These are phyloP conservation scores for Cyprinella venusta DNA, from an alignment of 2,797 vertebrate genomes.

Conservation along the genomic window DNA sequence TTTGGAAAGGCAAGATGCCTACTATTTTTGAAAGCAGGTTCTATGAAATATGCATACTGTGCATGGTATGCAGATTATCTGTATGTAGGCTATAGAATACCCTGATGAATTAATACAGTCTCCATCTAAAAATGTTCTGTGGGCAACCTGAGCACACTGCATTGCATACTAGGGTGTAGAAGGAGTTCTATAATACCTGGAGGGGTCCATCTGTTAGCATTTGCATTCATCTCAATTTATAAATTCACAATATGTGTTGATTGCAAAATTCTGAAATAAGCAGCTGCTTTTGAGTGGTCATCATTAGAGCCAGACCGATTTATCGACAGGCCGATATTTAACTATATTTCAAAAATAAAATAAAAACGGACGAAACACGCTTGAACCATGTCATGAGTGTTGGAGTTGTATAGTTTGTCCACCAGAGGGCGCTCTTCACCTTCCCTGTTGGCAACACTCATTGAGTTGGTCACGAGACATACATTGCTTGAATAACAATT, in stretches of 20 bases:
- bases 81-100: slow-evolving; percentile 12
- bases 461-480: too few species aligned
- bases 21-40: slow-evolving; percentile 1
- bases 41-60: not conserved
- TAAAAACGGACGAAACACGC: too few species aligned
- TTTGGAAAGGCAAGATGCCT: not conserved
- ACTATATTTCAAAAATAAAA: too few species aligned
- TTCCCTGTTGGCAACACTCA: too few species aligned
- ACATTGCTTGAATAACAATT: too few species aligned
- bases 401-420: too few species aligned
- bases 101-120: slow-evolving; percentile 7
- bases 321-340: too few species aligned
- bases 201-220: not conserved
- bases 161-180: slow-evolving; percentile 5
- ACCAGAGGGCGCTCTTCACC: too few species aligned
- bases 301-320: too few species aligned
- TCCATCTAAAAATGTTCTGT: slow-evolving; percentile 6
- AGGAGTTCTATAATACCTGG: not conserved
- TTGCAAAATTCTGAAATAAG: not conserved
- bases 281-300: not conserved
- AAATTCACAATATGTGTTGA: not conserved
- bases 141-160: not conserved
- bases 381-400: too few species aligned
- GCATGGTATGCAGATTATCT: slow-evolving; percentile 13
- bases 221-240: not conserved